Percentiles rank a stretch among this genome's conserved stretches.
These are phyloP conservation scores for Phragmatobia fuliginosa DNA, from an alignment of 2,888 invertebrate species.

Conservation along the genomic window DNA sequence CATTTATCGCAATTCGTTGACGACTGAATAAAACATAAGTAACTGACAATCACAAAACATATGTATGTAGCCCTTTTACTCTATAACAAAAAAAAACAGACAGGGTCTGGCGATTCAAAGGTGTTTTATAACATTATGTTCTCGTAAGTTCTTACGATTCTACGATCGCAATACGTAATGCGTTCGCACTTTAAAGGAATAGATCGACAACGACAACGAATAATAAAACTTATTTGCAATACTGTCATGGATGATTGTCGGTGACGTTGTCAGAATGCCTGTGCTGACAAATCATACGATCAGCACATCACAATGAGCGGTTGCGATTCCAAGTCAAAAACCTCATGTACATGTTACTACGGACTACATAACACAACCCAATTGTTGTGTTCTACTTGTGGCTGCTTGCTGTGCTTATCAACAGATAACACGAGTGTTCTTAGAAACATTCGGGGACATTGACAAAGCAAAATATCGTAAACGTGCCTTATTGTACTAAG, in stretches of 20 bases:
- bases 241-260: not conserved
- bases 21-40: too few species aligned
- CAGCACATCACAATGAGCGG: not conserved
- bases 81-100: not conserved
- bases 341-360: not conserved
- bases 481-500: not conserved
- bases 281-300: not conserved
- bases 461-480: not conserved
- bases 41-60: not conserved
- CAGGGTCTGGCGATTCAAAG: not conserved
- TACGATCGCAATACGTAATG: too few species aligned
- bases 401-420: not conserved
- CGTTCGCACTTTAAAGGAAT: too few species aligned
- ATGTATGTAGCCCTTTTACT: not conserved
- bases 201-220: not conserved
- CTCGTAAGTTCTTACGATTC: too few species aligned
- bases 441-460: not conserved
- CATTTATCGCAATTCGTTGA: not conserved
- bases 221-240: not conserved
- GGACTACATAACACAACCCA: not conserved
- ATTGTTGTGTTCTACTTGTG: not conserved
- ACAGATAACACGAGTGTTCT: not conserved
- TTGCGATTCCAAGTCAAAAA: not conserved
- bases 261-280: not conserved
- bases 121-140: not conserved